Base-by-base conservation (phyloP, 1,140 invertebrate genomes). In the Brachionus rubens region DNA sequence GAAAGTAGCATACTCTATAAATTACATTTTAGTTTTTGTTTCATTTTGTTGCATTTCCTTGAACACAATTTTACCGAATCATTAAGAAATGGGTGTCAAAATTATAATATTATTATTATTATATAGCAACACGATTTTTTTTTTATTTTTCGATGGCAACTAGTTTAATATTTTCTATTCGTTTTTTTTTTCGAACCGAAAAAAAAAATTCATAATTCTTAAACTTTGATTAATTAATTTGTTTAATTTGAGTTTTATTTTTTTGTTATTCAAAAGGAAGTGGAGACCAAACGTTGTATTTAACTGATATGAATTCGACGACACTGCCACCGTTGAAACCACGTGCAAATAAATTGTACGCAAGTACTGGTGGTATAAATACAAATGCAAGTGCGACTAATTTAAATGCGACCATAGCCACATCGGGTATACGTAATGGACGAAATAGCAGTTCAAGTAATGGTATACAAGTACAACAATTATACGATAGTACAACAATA, bases 241-340 rank as follows among this genome's bases (percentile, higher is more conserved):
- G n/a, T n/a, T n/a, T n/a, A n/a, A n/a, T n/a, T n/a, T n/a, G n/a
- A n/a, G 43, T 43, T n/a, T 33, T 59, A 43, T n/a, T 40, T 72
- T 54, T 72, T 72, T 50, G 7, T 40, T 16, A 0, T 16, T 72
- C 14, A 50, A 16, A 72, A 72, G 68, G 68, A 72, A 72, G 68
- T 54, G 68, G 68, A 28, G 68, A 72, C 46, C 46, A 36, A 41
- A 72, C 68, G 10, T 50, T 72, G 19, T 72, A 40, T 50, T 50
- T 72, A 48, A 26, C 68, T 41, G 68, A 72, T 54, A 72, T 72
- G 68, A 72, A 72, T 12, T 72, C 68, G 68, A 72, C 46, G 10
- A 72, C 68, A 48, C 24, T 72, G 46, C 68, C 68, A 48, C 68
- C 68, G 46, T 54, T 72, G 30, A 72, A 72, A 40, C 68, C 68